Conservation (phyloP, 2,113 vertebrate species). For the Phalacrocorax aristotelis region DNA sequence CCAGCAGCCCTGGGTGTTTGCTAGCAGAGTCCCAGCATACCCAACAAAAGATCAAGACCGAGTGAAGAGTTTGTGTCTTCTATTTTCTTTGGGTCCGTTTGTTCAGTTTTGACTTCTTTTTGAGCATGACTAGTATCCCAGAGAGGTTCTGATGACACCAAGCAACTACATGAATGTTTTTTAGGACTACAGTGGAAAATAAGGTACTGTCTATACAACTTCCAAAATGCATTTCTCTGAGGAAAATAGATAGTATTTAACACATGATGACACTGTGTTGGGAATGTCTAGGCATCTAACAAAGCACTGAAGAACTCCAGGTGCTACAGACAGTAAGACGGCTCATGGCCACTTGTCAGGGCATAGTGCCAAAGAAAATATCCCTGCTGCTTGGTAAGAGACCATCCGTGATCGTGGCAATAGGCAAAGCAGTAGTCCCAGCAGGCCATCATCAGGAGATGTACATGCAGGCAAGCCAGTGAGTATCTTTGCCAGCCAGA, state of each 20-base stretch:
- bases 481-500: neutral
- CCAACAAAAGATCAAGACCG: neutral
- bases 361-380: neutral
- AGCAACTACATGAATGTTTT: neutral
- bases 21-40: neutral
- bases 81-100: neutral
- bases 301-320: neutral
- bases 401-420: neutral
- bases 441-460: neutral
- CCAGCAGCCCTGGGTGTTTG: neutral
- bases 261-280: neutral
- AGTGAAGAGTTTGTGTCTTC: neutral
- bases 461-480: neutral
- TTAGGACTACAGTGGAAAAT: neutral
- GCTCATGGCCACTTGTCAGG: neutral
- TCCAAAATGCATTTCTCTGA: neutral
- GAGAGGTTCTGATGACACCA: neutral
- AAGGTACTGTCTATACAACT: neutral
- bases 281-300: neutral
- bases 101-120: neutral
- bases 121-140: neutral
- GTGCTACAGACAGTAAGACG: neutral
- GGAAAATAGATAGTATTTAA: neutral
- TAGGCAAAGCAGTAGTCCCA: neutral
- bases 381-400: neutral